Evolutionary conservation across 2,888 invertebrate species (phyloP), one percentile per base, ranked within the genome.

Genomic region (Syrphus vitripennis): DNA sequence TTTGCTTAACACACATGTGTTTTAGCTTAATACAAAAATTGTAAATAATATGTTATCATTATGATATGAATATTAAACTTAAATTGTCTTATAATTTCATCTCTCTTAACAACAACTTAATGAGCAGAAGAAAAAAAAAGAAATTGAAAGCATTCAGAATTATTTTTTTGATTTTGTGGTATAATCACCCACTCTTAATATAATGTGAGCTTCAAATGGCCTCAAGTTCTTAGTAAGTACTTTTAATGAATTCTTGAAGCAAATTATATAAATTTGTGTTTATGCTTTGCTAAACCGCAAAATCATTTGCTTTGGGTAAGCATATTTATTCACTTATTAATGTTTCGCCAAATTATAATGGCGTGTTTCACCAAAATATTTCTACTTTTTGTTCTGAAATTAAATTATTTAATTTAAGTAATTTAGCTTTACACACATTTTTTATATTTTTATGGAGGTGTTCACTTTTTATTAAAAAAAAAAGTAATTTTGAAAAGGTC

Each of bases 231-330:
- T 69, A 74, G 57, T 53, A 80, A 63, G 75, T 57, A 80, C 53
- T 65, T 48, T 40, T 31, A 45, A 69, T 31, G 31, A 57, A 12
- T 1, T 57, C 31, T 19, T 31, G 19, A 12, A 50, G 34, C 14
- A n/a, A 26, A 37, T 45, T 55, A 29, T 57, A 61, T 34, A 50
- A 40, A 26, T 31, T 26, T 9, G n/a, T 48, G 48, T 65, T 63
- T n/a, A 61, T n/a, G 55, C 21, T 74, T 72, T 61, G 79, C 55
- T 40, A 57, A 83, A 53, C 74, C 74, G 48, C 71, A 71, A 63
- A 75, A 75, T 80, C 53, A 83, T 80, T 80, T 50, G 65, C 74
- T 65, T 70, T 75, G 57, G 37, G 74, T 59, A 76, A n/a, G 29
- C 29, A 29, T 10, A 34, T 34, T 34, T 10, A 48, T 48, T 21